Evolutionary conservation across 2,888 invertebrate species (phyloP), one percentile per base, ranked within the genome.

Genomic region (Aleiodes testaceus): DNA sequence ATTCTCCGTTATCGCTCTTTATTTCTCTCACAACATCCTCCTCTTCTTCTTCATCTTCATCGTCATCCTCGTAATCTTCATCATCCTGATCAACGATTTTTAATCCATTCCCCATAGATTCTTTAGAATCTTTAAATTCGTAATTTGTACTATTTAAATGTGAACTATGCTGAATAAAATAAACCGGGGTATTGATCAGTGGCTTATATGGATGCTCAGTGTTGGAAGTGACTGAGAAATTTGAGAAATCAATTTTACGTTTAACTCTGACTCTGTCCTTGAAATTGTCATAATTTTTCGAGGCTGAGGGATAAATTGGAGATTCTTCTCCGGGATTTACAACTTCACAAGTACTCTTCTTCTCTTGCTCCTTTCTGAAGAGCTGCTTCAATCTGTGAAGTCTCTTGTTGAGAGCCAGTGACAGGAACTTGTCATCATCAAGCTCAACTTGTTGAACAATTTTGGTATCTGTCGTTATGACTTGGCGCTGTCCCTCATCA

Each of bases 341-440:
- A 2, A 47, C 77, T n/a, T 80, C 79, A 65, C 69, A 26, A 36
- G 74, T 61, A 26, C 74, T 72, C 18, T 73, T 78, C 22, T 77
- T 79, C 20, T 80, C 82, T 3, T 81, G 79, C 30, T 84, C 83
- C 59, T 84, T 84, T 22, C 82, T 85, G 55, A 87, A 87, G 2
- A 87, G 76, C 68, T 85, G 85, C 11, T 79, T 80, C 12, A 86
- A 76, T 9, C 83, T 81, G 69, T 79, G 77, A 12, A 87, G 78
- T 16, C 80, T 79, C 53, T 85, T 87, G 75, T 87, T 87, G 22
- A 86, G 67, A 3, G 78, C 78, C 59, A 81, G 72, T 1, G 84
- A 82, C 26, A 84, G 61, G 6, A 78, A 81, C 42, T 80, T 83
- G 9, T 84, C 84, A 6, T 84, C 81, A 59, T 83, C 81, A 47